These are phyloP conservation scores for Netelia fuscicornis DNA, from an alignment of 2,888 invertebrate species.

Conservation along the genomic window DNA sequence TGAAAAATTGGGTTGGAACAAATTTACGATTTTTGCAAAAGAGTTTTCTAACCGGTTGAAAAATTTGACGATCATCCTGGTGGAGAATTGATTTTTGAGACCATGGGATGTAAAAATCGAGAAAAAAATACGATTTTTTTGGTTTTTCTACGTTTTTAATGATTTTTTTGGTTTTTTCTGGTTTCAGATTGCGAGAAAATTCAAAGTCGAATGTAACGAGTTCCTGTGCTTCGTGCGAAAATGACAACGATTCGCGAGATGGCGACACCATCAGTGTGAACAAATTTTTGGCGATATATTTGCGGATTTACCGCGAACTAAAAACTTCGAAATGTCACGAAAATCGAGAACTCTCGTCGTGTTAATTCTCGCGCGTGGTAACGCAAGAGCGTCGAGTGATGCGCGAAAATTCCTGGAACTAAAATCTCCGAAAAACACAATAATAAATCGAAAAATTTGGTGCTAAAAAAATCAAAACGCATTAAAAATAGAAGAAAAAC, in stretches of 20 bases:
- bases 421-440: slow-evolving; percentile 34
- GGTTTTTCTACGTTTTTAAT: not conserved
- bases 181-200: slow-evolving; percentile 31
- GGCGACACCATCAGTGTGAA: not conserved
- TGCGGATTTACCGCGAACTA: not conserved
- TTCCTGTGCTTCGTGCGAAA: not conserved
- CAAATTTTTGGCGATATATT: not conserved
- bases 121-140: too few species aligned
- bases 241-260: slow-evolving; percentile 25
- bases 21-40: not conserved
- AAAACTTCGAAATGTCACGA: slow-evolving; percentile 59
- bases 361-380: slow-evolving; percentile 36
- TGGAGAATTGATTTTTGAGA: not conserved
- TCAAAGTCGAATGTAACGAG: not conserved
- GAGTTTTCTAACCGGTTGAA: not conserved
- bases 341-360: slow-evolving; percentile 43
- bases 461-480: slow-evolving; percentile 28
- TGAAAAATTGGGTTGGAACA: not conserved
- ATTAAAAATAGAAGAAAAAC: slow-evolving; percentile 6
- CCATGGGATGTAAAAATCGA: too few species aligned
- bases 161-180: not conserved
- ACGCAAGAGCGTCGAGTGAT: slow-evolving; percentile 34
- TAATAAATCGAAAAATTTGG: slow-evolving; percentile 47
- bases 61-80: not conserved
- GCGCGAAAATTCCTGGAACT: slow-evolving; percentile 33